phyloP scores from a whole-genome alignment of 2,888 invertebrate species.

The Philereme vetulata region DNA sequence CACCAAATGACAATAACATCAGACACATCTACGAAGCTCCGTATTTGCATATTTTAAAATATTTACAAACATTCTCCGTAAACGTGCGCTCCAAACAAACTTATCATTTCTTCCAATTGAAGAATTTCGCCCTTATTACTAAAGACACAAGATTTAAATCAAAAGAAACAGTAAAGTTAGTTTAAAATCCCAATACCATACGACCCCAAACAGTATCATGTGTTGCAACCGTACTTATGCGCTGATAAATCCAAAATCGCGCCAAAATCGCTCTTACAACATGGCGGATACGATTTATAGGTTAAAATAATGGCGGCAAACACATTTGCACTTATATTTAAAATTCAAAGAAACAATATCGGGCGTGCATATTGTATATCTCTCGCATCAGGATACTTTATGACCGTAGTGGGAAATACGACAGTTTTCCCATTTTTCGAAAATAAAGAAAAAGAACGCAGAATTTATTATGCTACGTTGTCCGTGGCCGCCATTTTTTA shows the following conservation, averaged over 20 bases:
- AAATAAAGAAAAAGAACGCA: slow-evolving; percentile 56
- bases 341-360: slow-evolving; percentile 82
- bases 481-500: slow-evolving; percentile 59
- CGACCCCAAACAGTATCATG: slow-evolving; percentile 55
- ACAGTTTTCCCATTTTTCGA: slow-evolving; percentile 62
- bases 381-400: slow-evolving; percentile 70
- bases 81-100: slow-evolving; percentile 42
- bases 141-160: slow-evolving; percentile 28
- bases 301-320: slow-evolving; percentile 44
- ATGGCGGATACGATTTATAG: slow-evolving; percentile 44
- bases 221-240: slow-evolving; percentile 44
- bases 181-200: slow-evolving; percentile 55
- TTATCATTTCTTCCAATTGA: slow-evolving; percentile 20
- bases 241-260: slow-evolving; percentile 36
- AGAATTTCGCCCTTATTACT: slow-evolving; percentile 33
- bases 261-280: slow-evolving; percentile 48
- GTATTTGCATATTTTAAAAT: slow-evolving; percentile 61
- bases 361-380: slow-evolving; percentile 72
- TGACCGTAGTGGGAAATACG: slow-evolving; percentile 74
- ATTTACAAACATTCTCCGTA: slow-evolving; percentile 54
- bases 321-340: slow-evolving; percentile 55
- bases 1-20: slow-evolving; percentile 52
- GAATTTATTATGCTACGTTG: slow-evolving; percentile 58
- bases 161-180: slow-evolving; percentile 38
- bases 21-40: slow-evolving; percentile 51